Evolutionary conservation across 2,113 vertebrate species (phyloP).

Genomic region (Oryzias melastigma): DNA sequence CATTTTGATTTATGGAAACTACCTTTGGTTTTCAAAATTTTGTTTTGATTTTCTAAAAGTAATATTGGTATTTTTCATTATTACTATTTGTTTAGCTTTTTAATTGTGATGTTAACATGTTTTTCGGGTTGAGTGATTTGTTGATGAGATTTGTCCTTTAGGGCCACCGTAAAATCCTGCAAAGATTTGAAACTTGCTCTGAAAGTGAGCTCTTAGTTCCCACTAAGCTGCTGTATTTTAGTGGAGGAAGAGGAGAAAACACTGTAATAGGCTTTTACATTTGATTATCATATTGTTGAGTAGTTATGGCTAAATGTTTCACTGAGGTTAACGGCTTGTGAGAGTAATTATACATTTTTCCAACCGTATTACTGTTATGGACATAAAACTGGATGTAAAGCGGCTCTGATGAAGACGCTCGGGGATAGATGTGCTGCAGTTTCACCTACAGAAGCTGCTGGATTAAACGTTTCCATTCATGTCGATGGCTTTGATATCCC

Average conservation of each 20-base stretch:
- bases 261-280: slow-evolving; percentile 23
- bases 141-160: no score
- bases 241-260: slow-evolving; percentile 7
- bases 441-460: not conserved
- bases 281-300: slow-evolving; percentile 7
- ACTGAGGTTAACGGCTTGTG: slow-evolving; percentile 1
- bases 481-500: no score
- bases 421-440: not conserved
- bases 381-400: not conserved
- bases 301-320: not conserved
- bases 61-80: no score
- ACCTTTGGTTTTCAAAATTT: no score
- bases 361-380: not conserved
- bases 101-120: not conserved
- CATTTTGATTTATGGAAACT: no score
- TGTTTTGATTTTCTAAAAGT: no score
- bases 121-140: not conserved
- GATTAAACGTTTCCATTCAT: not conserved
- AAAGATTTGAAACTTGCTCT: not conserved
- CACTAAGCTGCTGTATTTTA: not conserved
- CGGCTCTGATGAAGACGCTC: not conserved
- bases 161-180: not conserved
- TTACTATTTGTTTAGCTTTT: no score
- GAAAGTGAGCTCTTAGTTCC: slow-evolving; percentile 8
- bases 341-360: slow-evolving; percentile 5